Conservation (phyloP, 2,113 vertebrate species). For the Hippoglossus stenolepis region DNA sequence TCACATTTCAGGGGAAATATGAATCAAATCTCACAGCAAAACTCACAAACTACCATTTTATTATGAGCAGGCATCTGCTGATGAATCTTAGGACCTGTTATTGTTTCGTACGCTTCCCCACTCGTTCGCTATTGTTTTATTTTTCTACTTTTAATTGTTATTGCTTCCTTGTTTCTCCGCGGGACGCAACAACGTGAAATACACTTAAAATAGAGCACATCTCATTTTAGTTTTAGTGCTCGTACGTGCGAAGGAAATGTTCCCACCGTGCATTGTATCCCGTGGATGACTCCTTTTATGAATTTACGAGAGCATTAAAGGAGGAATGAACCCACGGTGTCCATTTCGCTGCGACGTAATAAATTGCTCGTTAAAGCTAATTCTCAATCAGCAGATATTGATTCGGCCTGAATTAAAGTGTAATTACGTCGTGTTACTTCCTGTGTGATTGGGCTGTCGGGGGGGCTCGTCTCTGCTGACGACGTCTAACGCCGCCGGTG, state of each 20-base stretch:
- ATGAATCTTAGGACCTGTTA: too few relatives aligned
- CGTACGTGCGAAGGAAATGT: background rate
- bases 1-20: too few relatives aligned
- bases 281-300: background rate
- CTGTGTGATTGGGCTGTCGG: constrained; percentile 4
- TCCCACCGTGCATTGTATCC: constrained; percentile 1
- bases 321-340: constrained; percentile 8
- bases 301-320: constrained; percentile 32
- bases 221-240: background rate
- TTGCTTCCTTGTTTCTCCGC: background rate
- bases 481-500: background rate
- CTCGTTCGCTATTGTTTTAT: too few relatives aligned
- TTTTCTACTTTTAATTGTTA: too few relatives aligned
- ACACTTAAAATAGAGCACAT: background rate
- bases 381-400: constrained; percentile 50
- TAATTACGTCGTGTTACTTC: constrained; percentile 42
- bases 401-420: constrained; percentile 37
- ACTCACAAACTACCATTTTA: too few relatives aligned
- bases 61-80: too few relatives aligned
- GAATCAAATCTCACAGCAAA: too few relatives aligned
- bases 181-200: background rate
- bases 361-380: constrained; percentile 42
- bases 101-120: too few relatives aligned
- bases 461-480: background rate
- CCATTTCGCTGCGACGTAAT: constrained; percentile 33